A percentile compares a stretch with the other conserved stretches of the same genome.
phyloP scores from a whole-genome alignment of 2,888 invertebrate genomes.

The Maniola hyperantus region DNA sequence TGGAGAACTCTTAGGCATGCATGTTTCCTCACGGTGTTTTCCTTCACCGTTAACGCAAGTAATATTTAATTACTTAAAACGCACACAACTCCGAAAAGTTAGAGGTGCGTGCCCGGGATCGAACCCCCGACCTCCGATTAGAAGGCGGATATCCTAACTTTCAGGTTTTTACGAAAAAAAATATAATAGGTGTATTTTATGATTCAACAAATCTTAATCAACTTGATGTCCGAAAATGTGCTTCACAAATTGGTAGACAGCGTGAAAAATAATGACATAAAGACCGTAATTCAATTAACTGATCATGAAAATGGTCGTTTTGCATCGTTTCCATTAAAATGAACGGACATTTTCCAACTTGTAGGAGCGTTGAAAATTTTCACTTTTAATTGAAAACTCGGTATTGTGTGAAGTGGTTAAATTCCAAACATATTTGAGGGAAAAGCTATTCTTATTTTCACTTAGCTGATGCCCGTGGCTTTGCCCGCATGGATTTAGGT shows the following conservation, averaged over 20 bases:
- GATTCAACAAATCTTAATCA: slow-evolving; percentile 1
- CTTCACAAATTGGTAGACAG: slow-evolving; percentile 3
- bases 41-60: too few relatives aligned
- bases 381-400: slow-evolving; percentile 15
- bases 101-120: too few relatives aligned
- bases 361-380: slow-evolving; percentile 4
- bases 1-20: too few relatives aligned
- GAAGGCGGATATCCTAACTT: too few relatives aligned
- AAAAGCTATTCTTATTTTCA: not conserved
- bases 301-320: slow-evolving; percentile 9
- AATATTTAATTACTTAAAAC: too few relatives aligned
- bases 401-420: not conserved
- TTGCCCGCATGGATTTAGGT: not conserved
- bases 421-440: not conserved
- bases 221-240: not conserved
- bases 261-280: slow-evolving; percentile 17
- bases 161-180: too few relatives aligned
- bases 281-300: slow-evolving; percentile 29
- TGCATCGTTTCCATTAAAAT: slow-evolving; percentile 22
- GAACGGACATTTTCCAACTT: slow-evolving; percentile 10
- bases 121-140: too few relatives aligned
- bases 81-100: too few relatives aligned
- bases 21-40: too few relatives aligned
- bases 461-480: too few relatives aligned
- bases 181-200: too few relatives aligned